Evolutionary conservation across 2,113 vertebrate species (phyloP).

Genomic region (Python bivittatus): DNA sequence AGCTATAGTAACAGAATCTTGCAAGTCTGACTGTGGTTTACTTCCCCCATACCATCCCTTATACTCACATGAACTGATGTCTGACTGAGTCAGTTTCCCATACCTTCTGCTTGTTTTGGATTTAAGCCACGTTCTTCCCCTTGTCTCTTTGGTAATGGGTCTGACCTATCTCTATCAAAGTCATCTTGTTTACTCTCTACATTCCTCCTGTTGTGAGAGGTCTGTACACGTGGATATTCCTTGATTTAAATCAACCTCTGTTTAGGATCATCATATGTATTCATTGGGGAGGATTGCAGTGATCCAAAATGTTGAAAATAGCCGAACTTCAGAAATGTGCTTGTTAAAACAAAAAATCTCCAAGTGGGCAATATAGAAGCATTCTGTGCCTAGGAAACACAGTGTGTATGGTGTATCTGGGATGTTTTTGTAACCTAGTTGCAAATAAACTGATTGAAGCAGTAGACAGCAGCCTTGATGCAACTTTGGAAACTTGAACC

Average conservation of each 20-base stretch:
- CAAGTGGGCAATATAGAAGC: not conserved
- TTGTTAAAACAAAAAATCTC: not conserved
- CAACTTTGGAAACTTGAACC: not conserved
- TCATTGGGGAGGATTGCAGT: not conserved
- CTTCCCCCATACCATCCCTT: too few species aligned
- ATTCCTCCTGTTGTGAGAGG: too few species aligned
- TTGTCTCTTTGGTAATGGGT: too few species aligned
- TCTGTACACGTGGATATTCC: not conserved
- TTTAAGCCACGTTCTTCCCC: too few species aligned
- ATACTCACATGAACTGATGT: too few species aligned
- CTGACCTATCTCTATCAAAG: too few species aligned
- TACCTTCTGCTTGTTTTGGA: too few species aligned
- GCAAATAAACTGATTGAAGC: not conserved
- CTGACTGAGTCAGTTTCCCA: too few species aligned
- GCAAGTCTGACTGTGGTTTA: too few species aligned
- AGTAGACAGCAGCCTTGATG: not conserved
- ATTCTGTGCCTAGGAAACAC: not conserved
- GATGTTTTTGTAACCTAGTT: not conserved
- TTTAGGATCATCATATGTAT: not conserved
- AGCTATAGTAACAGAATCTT: too few species aligned
- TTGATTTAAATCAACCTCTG: not conserved
- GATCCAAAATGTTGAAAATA: not conserved
- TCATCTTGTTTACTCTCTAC: too few species aligned
- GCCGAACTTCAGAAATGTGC: not conserved
- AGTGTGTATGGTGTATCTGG: too few species aligned